Conservation (phyloP, 2,797 vertebrate genomes). For the Jordanella pulchra region DNA sequence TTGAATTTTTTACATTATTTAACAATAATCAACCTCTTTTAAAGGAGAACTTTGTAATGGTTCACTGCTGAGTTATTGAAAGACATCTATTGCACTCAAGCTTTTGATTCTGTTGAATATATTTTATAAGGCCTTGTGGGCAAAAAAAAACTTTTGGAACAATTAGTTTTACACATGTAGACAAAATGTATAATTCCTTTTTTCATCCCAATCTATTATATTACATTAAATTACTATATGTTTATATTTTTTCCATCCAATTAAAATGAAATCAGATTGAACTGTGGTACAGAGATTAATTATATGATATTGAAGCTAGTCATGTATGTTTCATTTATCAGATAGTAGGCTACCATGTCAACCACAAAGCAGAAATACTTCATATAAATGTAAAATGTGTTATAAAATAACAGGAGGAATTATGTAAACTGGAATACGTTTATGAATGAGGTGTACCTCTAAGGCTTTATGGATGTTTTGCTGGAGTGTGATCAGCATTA, state of each 20-base stretch:
- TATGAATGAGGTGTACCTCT: constrained; percentile 29
- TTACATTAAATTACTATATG: not conserved
- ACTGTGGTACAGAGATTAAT: not conserved
- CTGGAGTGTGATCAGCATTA: constrained; percentile 38
- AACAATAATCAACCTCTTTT: not conserved
- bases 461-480: constrained; percentile 13
- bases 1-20: not conserved
- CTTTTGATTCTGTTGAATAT: not conserved
- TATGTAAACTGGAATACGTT: not conserved
- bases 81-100: not conserved
- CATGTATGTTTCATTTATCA: not conserved
- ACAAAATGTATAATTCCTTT: not conserved
- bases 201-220: not conserved
- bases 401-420: not conserved
- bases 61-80: not conserved
- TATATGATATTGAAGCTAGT: not conserved
- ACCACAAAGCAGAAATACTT: not conserved
- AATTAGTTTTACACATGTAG: too few relatives aligned
- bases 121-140: not conserved
- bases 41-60: not conserved
- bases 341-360: not conserved
- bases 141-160: not conserved
- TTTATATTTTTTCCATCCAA: not conserved
- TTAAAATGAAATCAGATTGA: not conserved
- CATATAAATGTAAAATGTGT: not conserved